These are phyloP conservation scores for Lithobates pipiens DNA, from an alignment of 2,797 vertebrate species.

Conservation along the genomic window DNA sequence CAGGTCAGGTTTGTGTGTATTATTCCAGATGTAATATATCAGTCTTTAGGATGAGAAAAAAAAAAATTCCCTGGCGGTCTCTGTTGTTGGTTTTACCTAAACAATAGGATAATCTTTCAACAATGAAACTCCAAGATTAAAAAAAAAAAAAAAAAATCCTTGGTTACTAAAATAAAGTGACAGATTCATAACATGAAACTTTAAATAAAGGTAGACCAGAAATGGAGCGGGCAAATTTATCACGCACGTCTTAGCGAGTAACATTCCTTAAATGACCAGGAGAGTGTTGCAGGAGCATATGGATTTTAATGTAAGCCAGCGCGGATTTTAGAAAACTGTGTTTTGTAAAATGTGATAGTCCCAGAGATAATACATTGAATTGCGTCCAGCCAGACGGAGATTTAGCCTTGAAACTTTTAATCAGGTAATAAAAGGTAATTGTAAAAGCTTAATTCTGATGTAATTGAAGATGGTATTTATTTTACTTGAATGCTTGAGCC, in stretches of 20 bases:
- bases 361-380: conserved; percentile 55
- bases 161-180: conserved; percentile 63
- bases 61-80: conserved; percentile 66
- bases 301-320: conserved; percentile 60
- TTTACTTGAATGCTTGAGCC: conserved; percentile 31
- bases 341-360: conserved; percentile 60
- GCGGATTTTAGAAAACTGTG: conserved; percentile 52
- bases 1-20: conserved; percentile 69
- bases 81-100: conserved; percentile 71
- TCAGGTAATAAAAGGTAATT: conserved; percentile 62
- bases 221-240: conserved; percentile 48
- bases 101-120: conserved; percentile 69
- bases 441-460: conserved; percentile 42
- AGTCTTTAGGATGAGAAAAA: conserved; percentile 67
- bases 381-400: conserved; percentile 47
- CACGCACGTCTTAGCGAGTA: conserved; percentile 16
- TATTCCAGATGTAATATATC: conserved; percentile 70
- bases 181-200: conserved; percentile 46
- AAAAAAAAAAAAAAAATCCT: conserved; percentile 2
- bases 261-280: conserved; percentile 39
- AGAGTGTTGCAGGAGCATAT: conserved; percentile 58
- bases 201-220: conserved; percentile 49
- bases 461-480: conserved; percentile 54
- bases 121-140: conserved; percentile 52
- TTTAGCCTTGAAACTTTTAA: conserved; percentile 58